Conservation (phyloP, 2,888 invertebrate species). For the Ligdia adustata region DNA sequence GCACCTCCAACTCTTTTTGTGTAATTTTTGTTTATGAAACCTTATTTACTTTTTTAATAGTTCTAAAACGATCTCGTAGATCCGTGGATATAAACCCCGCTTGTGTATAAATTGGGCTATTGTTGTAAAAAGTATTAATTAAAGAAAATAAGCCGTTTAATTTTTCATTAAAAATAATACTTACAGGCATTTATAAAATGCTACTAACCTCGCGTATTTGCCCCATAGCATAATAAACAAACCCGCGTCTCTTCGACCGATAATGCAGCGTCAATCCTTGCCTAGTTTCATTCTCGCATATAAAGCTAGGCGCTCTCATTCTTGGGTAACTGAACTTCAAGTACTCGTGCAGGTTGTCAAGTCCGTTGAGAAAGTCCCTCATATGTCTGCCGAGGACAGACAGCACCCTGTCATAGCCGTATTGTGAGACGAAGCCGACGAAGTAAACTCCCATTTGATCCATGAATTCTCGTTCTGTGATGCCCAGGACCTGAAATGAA, state of each 20-base stretch:
- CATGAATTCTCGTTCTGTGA: slow-evolving; percentile 95
- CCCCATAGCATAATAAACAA: slow-evolving; percentile 98
- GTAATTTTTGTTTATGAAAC: not conserved
- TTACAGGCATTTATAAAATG: too few relatives aligned
- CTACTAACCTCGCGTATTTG: slow-evolving; percentile 93
- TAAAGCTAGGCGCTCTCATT: slow-evolving; percentile 97
- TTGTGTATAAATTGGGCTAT: too few relatives aligned
- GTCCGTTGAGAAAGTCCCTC: slow-evolving; percentile 97
- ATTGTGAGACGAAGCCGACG: slow-evolving; percentile 96
- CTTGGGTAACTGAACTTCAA: slow-evolving; percentile 97
- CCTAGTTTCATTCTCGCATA: slow-evolving; percentile 97
- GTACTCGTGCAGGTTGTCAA: slow-evolving; percentile 99
- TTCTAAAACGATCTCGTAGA: too few relatives aligned
- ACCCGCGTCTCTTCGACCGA: slow-evolving; percentile 95
- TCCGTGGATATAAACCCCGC: too few relatives aligned
- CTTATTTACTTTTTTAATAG: too few relatives aligned
- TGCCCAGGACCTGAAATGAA: slow-evolving; percentile 88
- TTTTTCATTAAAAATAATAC: too few relatives aligned
- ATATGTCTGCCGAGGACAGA: slow-evolving; percentile 96
- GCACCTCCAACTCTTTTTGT: slow-evolving; percentile 70
- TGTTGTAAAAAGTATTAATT: too few relatives aligned
- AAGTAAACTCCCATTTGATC: slow-evolving; percentile 97
- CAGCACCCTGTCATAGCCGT: slow-evolving; percentile 96
- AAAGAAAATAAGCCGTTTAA: too few relatives aligned
- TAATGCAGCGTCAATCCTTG: slow-evolving; percentile 97